Base-by-base conservation (phyloP, 2,113 vertebrate species). In the Rhinichthys klamathensis region DNA sequence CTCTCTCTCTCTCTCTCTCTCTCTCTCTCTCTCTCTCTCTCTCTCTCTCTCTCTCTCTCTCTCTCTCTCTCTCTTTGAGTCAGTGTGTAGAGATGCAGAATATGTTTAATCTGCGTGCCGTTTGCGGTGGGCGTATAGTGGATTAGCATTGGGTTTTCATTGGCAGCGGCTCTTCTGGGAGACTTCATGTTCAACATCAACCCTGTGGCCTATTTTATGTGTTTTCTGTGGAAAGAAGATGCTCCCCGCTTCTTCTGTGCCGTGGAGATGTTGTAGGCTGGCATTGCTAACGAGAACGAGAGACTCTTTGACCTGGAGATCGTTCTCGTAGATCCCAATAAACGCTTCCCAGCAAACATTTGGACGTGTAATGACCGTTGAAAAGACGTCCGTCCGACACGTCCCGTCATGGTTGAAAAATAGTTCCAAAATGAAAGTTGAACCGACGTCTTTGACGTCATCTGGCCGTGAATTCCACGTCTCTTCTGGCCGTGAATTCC, bases 161-260 rank as follows among this genome's bases (percentile, higher is more conserved):
- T 65, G 38, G 30, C 63, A 79, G 12, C 16, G 23, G 58, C 23
- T 78, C 60, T 18, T 67, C 27, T 11, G 25, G 23, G 44, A 70
- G 23, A n/a, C 63, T 80, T 54, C 80, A 21, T 61, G 65, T 65
- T 84, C 63, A 76, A 82, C 76, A 74, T 38, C n/a, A 46, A 23
- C 49, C 75, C 11, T 85, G 78, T 61, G 23, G 25, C n/a, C 56
- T 77, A 25, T 67, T 89, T 80, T 85, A 10, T 54, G 51, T 80
- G 12, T 88, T 9, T 12, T 6, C 23, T 87, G 69, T 87, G 49
- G 25, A 56, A 41, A 41, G 67, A 41, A 38, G 32, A 23, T 38
- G 30, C 16, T 69, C 7, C 4, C 8, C 32, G 38, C 4, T 3
- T 2, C 6, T 35, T 5, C 16, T 1, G 1, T 21, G 0, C 9